Conservation (phyloP, 2,888 invertebrate genomes). For the Sinotaia quadrata region DNA sequence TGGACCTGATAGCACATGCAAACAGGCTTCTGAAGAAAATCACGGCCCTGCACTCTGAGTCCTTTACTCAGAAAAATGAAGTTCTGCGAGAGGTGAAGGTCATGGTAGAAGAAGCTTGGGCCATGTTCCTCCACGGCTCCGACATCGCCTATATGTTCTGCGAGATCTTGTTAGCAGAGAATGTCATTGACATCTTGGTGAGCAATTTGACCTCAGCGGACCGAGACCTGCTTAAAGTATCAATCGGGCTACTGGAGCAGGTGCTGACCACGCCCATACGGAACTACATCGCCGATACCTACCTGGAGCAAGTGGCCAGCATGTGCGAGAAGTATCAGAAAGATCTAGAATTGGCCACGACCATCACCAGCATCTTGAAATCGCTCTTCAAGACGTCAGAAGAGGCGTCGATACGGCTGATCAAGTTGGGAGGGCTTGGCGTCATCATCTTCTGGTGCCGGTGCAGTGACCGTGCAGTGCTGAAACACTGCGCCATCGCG, state of each 20-base stretch:
- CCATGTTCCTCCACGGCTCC: conserved; percentile 92
- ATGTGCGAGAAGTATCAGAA: conserved; percentile 80
- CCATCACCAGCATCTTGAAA: conserved; percentile 68
- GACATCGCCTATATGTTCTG: conserved; percentile 92
- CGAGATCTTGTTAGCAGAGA: conserved; percentile 88
- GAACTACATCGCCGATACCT: conserved; percentile 88
- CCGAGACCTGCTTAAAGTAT: conserved; percentile 86
- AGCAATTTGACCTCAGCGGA: conserved; percentile 80
- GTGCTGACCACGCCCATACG: conserved; percentile 83
- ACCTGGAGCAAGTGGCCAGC: conserved; percentile 90
- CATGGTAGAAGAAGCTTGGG: conserved; percentile 85
- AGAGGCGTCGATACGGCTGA: conserved; percentile 93
- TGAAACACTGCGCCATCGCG: conserved; percentile 96
- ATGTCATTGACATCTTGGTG: conserved; percentile 87
- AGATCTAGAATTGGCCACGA: conserved; percentile 77
- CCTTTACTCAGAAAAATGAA: conserved; percentile 47
- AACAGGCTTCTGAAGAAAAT: conserved; percentile 52
- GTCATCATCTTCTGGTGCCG: conserved; percentile 94
- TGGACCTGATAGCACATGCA: too few species aligned
- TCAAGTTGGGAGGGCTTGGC: conserved; percentile 91
- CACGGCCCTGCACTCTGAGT: conserved; percentile 51
- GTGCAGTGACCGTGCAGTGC: conserved; percentile 88
- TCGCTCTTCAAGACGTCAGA: conserved; percentile 94
- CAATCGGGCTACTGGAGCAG: conserved; percentile 91
- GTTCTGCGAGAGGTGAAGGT: conserved; percentile 59